Evolutionary conservation across 2,797 vertebrate genomes (phyloP).

Genomic region (Kryptopterus vitreolus): DNA sequence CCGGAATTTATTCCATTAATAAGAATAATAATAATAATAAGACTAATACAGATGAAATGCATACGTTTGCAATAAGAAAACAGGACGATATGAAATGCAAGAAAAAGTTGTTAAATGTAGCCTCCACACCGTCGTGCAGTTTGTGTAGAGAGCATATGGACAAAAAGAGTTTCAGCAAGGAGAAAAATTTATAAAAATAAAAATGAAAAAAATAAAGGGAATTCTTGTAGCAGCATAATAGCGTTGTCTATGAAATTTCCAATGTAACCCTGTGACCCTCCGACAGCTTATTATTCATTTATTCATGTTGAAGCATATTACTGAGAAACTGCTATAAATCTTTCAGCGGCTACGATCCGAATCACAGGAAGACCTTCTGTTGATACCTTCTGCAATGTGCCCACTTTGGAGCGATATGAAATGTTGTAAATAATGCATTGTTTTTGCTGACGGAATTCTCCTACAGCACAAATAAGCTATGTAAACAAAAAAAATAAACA

Average conservation of each 20-base stretch:
- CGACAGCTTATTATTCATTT: constrained; percentile 14
- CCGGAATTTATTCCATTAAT: too few relatives aligned
- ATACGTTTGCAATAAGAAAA: not conserved
- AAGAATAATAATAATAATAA: too few relatives aligned
- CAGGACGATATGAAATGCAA: not conserved
- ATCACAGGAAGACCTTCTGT: not conserved
- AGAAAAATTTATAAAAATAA: too few relatives aligned
- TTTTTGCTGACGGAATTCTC: constrained; percentile 1
- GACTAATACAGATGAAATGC: not conserved
- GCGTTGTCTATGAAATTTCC: not conserved
- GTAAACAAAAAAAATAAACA: not conserved
- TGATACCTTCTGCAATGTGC: not conserved
- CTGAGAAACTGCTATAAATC: not conserved
- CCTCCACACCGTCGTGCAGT: too few relatives aligned
- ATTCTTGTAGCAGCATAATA: not conserved
- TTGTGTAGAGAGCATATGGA: not conserved
- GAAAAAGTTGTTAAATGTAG: not conserved
- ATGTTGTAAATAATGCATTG: not conserved
- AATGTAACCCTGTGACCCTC: not conserved
- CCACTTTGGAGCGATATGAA: not conserved
- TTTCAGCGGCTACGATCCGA: not conserved
- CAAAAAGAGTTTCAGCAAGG: not conserved
- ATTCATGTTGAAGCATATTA: not conserved
- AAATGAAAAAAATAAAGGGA: too few relatives aligned
- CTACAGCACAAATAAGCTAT: not conserved